Base-by-base conservation (phyloP, 1,140 invertebrate genomes). In the Drosophila nebulosa region DNA sequence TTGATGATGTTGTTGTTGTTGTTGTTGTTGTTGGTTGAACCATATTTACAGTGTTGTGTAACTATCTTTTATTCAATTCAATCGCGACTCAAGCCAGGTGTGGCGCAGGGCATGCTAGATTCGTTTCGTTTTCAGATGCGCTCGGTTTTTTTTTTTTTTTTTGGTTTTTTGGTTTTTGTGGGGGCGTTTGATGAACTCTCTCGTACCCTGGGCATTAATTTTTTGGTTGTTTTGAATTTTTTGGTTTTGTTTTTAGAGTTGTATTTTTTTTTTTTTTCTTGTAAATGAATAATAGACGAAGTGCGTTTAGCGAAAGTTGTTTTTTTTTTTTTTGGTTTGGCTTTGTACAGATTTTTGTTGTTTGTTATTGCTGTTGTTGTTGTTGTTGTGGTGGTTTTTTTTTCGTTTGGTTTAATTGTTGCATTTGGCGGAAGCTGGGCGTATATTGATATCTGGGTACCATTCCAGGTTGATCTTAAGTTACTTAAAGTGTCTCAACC, bases 371-470 rank as follows among this genome's bases (percentile, higher is more conserved):
- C 63, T 74, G 14, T 50, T 22, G 66, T 52, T 74, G 10, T 35
- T 55, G 24, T 35, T 30, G 56, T 35, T 72, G 62, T n/a, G n/a
- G n/a, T n/a, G 64, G 39, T 74, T 56, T 68, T 70, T 56, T 64
- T 68, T 66, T 53, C 4, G 6, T 18, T 52, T 63, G 64, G 60
- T 53, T 6, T 4, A 5, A 30, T 63, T 57, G 63, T 69, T 61
- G 64, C 57, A 63, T 56, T 73, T 74, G 81, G 63, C 86, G 89
- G 89, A 90, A 90, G 89, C 89, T 90, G 89, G 89, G 89, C 89
- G 89, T 90, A 90, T 90, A 90, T 90, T 88, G 83, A 90, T 90
- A 90, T 90, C 89, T 86, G 89, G 89, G 89, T 90, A 90, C 81
- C 89, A 90, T 90, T 90, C 57, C 74, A 90, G 89, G 88, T 88